phyloP scores from a whole-genome alignment of 30 jellyfish, hydroid and myxozoan species.

The Aurelia aurita region DNA sequence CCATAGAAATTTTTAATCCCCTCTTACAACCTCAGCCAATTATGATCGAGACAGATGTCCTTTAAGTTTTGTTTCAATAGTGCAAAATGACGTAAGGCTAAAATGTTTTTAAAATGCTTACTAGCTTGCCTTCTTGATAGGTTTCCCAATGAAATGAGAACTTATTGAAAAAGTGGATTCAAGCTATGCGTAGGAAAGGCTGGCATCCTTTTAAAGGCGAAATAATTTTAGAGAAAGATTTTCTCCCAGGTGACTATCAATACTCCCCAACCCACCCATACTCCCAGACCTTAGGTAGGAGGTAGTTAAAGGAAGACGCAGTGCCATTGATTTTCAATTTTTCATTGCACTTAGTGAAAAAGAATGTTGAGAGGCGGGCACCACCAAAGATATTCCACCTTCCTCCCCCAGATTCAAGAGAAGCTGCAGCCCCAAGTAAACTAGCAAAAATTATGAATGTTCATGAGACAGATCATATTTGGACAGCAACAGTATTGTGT shows the following conservation, averaged over 20 bases:
- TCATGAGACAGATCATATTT: too few relatives aligned
- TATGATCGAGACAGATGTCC: too few relatives aligned
- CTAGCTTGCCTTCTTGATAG: background rate
- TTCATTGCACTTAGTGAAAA: too few relatives aligned
- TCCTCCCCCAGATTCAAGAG: too few relatives aligned
- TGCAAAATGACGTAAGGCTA: background rate
- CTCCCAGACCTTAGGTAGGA: background rate
- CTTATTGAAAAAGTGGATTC: slow-evolving; percentile 36
- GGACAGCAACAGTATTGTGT: slow-evolving; percentile 32
- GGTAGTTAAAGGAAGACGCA: background rate
- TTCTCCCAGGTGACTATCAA: background rate
- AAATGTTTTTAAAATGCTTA: background rate
- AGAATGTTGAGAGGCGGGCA: too few relatives aligned
- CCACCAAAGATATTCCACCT: too few relatives aligned
- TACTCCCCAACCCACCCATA: background rate
- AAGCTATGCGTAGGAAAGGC: slow-evolving; percentile 37
- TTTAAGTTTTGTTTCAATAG: background rate
- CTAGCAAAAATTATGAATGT: too few relatives aligned
- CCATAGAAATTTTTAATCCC: too few relatives aligned
- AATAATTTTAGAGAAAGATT: slow-evolving; percentile 12
- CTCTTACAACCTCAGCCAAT: too few relatives aligned
- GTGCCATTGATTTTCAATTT: too few relatives aligned
- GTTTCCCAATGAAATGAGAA: slow-evolving; percentile 20
- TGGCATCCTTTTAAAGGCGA: background rate
- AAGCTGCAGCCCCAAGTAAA: too few relatives aligned